Evolutionary conservation across 1,140 invertebrate species (phyloP).

Genomic region (Eumeta japonica): DNA sequence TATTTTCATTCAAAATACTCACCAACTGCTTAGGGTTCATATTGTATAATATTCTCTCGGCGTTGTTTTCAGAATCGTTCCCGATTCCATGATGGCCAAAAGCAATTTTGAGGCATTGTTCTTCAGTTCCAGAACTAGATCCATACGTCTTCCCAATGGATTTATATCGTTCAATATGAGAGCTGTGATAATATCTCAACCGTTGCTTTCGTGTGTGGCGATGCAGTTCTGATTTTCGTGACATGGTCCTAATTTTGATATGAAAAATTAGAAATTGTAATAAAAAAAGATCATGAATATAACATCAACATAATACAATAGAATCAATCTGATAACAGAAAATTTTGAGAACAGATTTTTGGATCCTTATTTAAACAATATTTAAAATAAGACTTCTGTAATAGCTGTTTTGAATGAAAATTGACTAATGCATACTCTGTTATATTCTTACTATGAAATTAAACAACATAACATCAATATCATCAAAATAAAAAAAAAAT

Average conservation of each 20-base stretch:
- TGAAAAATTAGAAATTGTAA: not conserved
- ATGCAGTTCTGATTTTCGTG: constrained; percentile 99
- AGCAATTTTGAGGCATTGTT: constrained; percentile 98
- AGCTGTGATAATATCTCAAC: constrained; percentile 97
- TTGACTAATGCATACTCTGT: too few species aligned
- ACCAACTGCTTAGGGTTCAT: constrained; percentile 95
- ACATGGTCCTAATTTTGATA: constrained; percentile 72
- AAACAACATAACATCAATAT: too few species aligned
- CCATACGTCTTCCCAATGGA: constrained; percentile 94
- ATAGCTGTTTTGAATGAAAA: too few species aligned
- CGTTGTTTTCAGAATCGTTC: constrained; percentile 98
- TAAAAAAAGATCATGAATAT: too few species aligned
- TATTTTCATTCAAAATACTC: too few species aligned
- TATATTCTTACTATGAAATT: too few species aligned
- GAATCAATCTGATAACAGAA: too few species aligned
- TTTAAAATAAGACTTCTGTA: too few species aligned
- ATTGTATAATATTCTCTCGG: constrained; percentile 93
- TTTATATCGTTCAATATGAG: constrained; percentile 97
- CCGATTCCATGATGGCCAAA: constrained; percentile 97
- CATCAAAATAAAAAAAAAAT: too few species aligned
- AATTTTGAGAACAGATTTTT: too few species aligned
- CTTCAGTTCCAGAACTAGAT: constrained; percentile 95
- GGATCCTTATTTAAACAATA: too few species aligned
- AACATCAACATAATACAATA: too few species aligned
- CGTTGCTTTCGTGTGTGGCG: constrained; percentile 97